Conservation (phyloP, 2,113 vertebrate species). For the Octodon degus region DNA sequence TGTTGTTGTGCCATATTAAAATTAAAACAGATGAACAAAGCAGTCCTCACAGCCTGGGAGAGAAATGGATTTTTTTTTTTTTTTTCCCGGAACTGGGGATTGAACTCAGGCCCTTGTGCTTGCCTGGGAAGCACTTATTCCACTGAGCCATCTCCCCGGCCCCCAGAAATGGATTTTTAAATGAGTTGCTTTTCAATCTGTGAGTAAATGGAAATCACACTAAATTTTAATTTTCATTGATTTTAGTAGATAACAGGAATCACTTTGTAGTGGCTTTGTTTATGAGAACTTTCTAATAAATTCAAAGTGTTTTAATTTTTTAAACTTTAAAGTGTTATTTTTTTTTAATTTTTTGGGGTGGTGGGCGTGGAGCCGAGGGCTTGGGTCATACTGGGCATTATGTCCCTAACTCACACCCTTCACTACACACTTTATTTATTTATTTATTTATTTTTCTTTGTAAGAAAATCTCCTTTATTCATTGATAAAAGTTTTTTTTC, state of each 20-base stretch:
- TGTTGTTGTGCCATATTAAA: constrained; percentile 72
- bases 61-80: neutral
- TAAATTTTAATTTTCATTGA: constrained; percentile 69
- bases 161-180: neutral
- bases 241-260: constrained; percentile 67
- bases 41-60: constrained; percentile 11
- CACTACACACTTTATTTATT: constrained; percentile 60
- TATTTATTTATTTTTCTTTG: too few relatives aligned
- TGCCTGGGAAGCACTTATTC: too few relatives aligned
- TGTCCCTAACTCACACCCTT: neutral
- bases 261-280: constrained; percentile 50
- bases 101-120: too few relatives aligned
- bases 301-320: neutral
- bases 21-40: constrained; percentile 31
- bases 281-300: neutral
- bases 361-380: neutral
- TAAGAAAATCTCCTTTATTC: too few relatives aligned
- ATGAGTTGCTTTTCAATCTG: constrained; percentile 77
- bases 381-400: neutral
- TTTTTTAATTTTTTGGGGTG: neutral
- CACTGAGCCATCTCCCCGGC: too few relatives aligned
- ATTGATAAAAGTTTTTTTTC: too few relatives aligned
- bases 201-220: constrained; percentile 68
- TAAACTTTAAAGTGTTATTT: neutral
- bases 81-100: too few relatives aligned